Conservation (phyloP, 2,797 vertebrate species). For the Enteromius radiatus region DNA sequence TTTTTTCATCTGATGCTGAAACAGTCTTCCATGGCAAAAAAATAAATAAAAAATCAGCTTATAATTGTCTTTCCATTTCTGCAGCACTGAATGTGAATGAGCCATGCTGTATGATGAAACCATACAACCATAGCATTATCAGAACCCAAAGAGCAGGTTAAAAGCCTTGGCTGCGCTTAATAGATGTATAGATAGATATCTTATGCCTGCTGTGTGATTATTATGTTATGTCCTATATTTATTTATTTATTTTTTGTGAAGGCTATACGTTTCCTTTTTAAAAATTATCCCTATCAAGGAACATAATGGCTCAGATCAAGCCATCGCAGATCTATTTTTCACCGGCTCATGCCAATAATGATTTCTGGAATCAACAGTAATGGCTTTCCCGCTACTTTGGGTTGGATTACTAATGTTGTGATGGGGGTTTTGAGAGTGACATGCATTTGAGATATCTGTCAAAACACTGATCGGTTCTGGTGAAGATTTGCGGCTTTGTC, state of each 20-base stretch:
- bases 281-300: constrained; percentile 39
- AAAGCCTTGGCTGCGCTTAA: constrained; percentile 39
- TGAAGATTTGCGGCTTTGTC: constrained; percentile 52
- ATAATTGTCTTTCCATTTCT: constrained; percentile 57
- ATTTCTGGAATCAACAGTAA: constrained; percentile 60
- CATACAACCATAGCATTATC: constrained; percentile 57
- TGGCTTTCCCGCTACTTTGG: constrained; percentile 49
- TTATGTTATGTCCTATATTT: background rate
- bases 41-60: too few species aligned
- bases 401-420: constrained; percentile 57
- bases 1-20: background rate
- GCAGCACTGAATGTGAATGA: constrained; percentile 70
- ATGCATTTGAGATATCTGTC: constrained; percentile 65
- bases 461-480: constrained; percentile 58
- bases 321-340: constrained; percentile 44
- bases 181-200: constrained; percentile 54
- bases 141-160: constrained; percentile 51
- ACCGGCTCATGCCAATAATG: constrained; percentile 47
- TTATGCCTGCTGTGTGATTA: constrained; percentile 21
- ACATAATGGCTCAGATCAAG: constrained; percentile 43
- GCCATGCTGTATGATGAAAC: constrained; percentile 62
- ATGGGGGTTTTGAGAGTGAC: constrained; percentile 56
- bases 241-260: constrained; percentile 26
- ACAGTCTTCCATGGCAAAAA: constrained; percentile 47
- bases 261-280: constrained; percentile 21